Evolutionary conservation across 2,113 vertebrate species (phyloP), one percentile per base, ranked within the genome.

Genomic region (Diadophis punctatus): DNA sequence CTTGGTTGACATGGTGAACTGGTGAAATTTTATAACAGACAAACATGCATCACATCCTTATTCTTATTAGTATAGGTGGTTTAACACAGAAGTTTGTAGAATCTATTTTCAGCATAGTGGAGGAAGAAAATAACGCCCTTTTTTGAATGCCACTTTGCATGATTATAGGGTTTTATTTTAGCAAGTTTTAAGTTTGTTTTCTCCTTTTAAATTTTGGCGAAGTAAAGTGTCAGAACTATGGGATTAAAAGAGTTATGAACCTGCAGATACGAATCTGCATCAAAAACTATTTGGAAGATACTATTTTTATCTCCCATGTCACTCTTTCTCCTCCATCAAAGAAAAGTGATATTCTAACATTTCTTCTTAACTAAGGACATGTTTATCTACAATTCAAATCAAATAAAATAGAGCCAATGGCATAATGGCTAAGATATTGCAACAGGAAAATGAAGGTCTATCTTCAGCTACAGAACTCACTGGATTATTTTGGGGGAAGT

Each of bases 281-380:
- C 30, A 94, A 94, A 30, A n/a, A 46, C n/a, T n/a, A n/a, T n/a
- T n/a, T n/a, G n/a, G n/a, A n/a, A n/a, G n/a, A n/a, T n/a, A n/a
- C n/a, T n/a, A n/a, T n/a, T n/a, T n/a, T n/a, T 80, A 53, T 90
- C 16, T 84, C 94, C 48, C 3, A 16, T 23, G 8, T 43, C 74
- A 80, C 34, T n/a, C 52, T 68, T 68, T n/a, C 30, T 68, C 30
- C 63, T n/a, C 30, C 30, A n/a, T 52, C 74, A n/a, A 96, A 92
- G n/a, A 48, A 80, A 89, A 84, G 8, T 90, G 49, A 88, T 93
- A n/a, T 68, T 91, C 94, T 95, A 49, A 91, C 93, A 84, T 49
- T 94, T 95, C 90, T 96, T 95, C 95, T 96, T 53, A 92, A 90
- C 94, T 89, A 94, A 92, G 93, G 94, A 0, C 93, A 92, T 39